Evolutionary conservation across 2,888 invertebrate genomes (phyloP).

Genomic region (Charanyca ferruginea): DNA sequence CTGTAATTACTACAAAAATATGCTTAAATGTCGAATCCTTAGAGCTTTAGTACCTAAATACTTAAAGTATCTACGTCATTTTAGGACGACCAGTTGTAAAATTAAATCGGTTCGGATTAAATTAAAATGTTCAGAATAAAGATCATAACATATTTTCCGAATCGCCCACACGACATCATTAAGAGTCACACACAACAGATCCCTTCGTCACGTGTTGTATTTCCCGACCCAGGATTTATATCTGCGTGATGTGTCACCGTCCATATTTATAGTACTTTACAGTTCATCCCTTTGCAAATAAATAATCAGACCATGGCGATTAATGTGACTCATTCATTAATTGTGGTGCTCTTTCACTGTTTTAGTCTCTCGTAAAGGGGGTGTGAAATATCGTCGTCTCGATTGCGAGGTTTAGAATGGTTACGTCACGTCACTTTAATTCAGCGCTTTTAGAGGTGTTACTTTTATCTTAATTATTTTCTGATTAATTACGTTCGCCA

Average conservation of each 20-base stretch:
- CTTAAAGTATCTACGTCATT: constrained; percentile 1
- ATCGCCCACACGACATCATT: constrained; percentile 24
- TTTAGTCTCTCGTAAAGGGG: constrained; percentile 12
- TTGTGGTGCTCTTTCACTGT: constrained; percentile 22
- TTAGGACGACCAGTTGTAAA: background rate
- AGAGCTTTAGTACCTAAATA: background rate
- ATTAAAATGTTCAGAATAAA: constrained; percentile 28
- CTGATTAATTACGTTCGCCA: background rate
- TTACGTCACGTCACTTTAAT: constrained; percentile 2
- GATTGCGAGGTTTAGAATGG: constrained; percentile 25
- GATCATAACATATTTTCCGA: constrained; percentile 23
- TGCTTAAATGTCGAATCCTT: background rate
- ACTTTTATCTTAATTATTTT: constrained; percentile 11
- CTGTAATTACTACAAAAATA: constrained; percentile 9
- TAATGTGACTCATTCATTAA: constrained; percentile 52
- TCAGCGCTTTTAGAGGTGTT: background rate
- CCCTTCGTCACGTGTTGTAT: constrained; percentile 49
- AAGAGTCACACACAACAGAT: constrained; percentile 23
- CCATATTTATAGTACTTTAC: constrained; percentile 54
- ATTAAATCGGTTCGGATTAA: background rate
- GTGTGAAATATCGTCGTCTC: constrained; percentile 30
- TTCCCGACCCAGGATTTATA: constrained; percentile 44
- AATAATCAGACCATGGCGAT: constrained; percentile 36
- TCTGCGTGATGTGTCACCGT: constrained; percentile 35
- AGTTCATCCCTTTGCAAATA: constrained; percentile 50